Evolutionary conservation across 92 coral and sea anemone genomes (phyloP).

Genomic region (Epizoanthus stellaris): DNA sequence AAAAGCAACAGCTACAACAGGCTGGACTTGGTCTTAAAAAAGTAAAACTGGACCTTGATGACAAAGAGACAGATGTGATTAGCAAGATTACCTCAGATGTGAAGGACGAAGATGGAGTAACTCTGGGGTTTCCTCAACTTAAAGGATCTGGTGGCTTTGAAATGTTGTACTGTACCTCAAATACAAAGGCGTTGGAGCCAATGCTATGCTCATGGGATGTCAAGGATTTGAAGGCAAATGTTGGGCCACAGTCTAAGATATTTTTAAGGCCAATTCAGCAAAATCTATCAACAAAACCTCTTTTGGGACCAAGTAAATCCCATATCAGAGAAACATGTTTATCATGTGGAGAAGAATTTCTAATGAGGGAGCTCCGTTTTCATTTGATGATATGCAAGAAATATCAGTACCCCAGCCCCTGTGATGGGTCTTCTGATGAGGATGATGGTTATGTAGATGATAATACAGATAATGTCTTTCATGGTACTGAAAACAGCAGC

Average conservation of each 20-base stretch:
- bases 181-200: conserved; percentile 19
- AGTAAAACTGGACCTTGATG: conserved; percentile 30
- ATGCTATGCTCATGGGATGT: conserved; percentile 37
- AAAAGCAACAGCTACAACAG: conserved; percentile 23
- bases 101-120: conserved; percentile 39
- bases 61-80: conserved; percentile 19
- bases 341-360: conserved; percentile 24
- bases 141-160: conserved; percentile 31
- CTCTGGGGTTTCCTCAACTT: conserved; percentile 39
- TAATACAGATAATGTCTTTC: conserved; percentile 9
- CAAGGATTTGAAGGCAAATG: conserved; percentile 39
- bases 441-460: conserved; percentile 30
- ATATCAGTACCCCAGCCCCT: conserved; percentile 13
- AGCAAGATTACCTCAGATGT: conserved; percentile 35
- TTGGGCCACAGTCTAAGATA: conserved; percentile 20
- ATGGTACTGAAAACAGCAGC: conserved; percentile 24
- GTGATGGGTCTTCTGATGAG: conserved; percentile 21
- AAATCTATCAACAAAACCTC: conserved; percentile 37
- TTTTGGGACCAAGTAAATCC: conserved; percentile 30
- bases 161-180: conserved; percentile 34
- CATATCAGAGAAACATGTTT: conserved; percentile 22
- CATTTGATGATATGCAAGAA: conserved; percentile 34
- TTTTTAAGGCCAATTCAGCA: conserved; percentile 35
- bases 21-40: conserved; percentile 38
- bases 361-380: conserved; percentile 34